Base-by-base conservation (phyloP, 2,797 vertebrate genomes). In the Anguilla anguilla region DNA sequence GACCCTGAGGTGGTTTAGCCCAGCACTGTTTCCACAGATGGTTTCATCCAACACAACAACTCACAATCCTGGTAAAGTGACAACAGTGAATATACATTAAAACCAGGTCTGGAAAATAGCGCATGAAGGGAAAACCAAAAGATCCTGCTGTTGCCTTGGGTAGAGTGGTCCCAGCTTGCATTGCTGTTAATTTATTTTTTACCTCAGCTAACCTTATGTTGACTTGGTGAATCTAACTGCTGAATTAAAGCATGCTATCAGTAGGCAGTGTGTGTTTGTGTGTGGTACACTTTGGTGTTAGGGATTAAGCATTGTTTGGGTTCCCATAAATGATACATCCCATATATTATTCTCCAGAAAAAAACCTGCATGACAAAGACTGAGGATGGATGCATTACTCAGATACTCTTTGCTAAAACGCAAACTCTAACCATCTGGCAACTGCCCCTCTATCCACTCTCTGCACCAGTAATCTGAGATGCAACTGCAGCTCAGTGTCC, bases 391-490 rank as follows among this genome's bases (percentile, higher is more conserved):
- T 51, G 46, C 43, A 82, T 82, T 82, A 82, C 22, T 46, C 22
- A 19, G 43, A 82, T 25, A 51, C 7, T 22, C 79, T 81, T 43
- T 6, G 46, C 46, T 51, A 51, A 82, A 82, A 49, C 43, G 43
- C 17, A 25, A 46, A 22, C 35, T 35, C 79, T 82, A 46, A 9
- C 46, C 46, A 49, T 82, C 79, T 82, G 79, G 19, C 39, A 10
- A 25, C 43, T 82, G 3, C 57, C 17, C 17, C 15, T 59, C 13
- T 19, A 15, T 35, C 25, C 43, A 51, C 25, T 82, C 43, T 49
- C 22, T 51, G 46, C 22, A 51, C 43, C 19, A 9, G 79, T 82
- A 82, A 82, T 82, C 79, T 51, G 79, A 82, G 43, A 82, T 82
- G 79, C 46, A 82, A 9, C 79, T 19, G n/a, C 43, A 49, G 9